Percentiles rank a stretch among this genome's conserved stretches.
Evolutionary conservation across 2,888 invertebrate species (phyloP).

Genomic region (Galerucella pusilla): DNA sequence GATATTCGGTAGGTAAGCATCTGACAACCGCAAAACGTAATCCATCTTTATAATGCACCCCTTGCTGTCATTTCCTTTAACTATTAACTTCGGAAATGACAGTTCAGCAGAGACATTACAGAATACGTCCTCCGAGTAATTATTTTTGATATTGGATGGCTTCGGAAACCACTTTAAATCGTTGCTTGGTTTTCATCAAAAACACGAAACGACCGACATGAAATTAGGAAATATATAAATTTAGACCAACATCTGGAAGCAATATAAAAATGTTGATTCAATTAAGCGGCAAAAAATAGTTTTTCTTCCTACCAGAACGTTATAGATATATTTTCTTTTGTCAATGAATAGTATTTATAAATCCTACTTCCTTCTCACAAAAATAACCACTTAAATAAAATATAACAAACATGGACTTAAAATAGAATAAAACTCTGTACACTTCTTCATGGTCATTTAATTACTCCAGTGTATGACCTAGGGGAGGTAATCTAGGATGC

Average conservation of each 20-base stretch:
- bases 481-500: too few relatives aligned
- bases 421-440: too few relatives aligned
- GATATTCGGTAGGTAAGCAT: constrained; percentile 4
- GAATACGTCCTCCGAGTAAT: constrained; percentile 19
- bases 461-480: too few relatives aligned
- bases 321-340: not conserved
- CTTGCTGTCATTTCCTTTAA: constrained; percentile 36
- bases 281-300: not conserved
- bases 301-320: not conserved
- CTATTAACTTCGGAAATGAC: constrained; percentile 36
- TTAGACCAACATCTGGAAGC: not conserved
- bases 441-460: too few relatives aligned
- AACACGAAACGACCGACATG: not conserved
- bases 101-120: constrained; percentile 23
- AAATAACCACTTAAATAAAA: too few relatives aligned
- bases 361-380: too few relatives aligned
- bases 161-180: constrained; percentile 11
- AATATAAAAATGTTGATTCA: not conserved
- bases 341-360: too few relatives aligned
- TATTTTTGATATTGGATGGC: constrained; percentile 19
- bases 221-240: not conserved
- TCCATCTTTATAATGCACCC: constrained; percentile 41
- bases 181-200: not conserved
- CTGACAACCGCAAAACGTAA: constrained; percentile 24
- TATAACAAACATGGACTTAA: too few relatives aligned